A percentile compares a stretch with the other conserved stretches of the same genome.
These are phyloP conservation scores for Cyprinodon diabolis DNA, from an alignment of 2,797 vertebrate species.

Conservation along the genomic window DNA sequence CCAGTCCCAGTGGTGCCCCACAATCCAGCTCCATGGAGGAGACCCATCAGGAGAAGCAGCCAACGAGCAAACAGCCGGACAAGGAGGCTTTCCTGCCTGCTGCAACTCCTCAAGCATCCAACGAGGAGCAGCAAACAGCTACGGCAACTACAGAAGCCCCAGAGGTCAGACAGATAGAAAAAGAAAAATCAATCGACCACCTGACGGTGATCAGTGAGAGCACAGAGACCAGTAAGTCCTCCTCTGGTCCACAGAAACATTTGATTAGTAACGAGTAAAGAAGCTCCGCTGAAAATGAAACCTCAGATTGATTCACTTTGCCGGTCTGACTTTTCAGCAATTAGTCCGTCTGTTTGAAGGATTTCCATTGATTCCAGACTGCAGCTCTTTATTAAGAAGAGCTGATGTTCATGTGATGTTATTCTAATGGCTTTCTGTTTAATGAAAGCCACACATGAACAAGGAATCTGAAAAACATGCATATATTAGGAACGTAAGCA, in stretches of 20 bases:
- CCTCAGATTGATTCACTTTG: not conserved
- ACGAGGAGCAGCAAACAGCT: constrained; percentile 15
- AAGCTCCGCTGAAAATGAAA: not conserved
- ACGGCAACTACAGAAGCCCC: not conserved
- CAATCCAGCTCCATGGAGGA: constrained; percentile 48
- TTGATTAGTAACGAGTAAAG: not conserved
- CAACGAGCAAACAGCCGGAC: constrained; percentile 34
- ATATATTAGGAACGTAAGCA: not conserved
- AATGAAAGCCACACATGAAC: not conserved
- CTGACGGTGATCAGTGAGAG: constrained; percentile 54
- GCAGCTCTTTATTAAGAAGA: not conserved
- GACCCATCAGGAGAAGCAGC: constrained; percentile 44
- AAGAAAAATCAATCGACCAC: constrained; percentile 38
- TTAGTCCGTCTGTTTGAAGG: not conserved
- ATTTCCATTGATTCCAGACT: too few species aligned
- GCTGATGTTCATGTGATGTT: not conserved
- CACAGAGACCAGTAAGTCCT: constrained; percentile 59
- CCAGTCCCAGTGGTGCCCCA: constrained; percentile 33
- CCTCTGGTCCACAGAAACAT: not conserved
- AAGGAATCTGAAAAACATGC: not conserved
- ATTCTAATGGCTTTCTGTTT: not conserved
- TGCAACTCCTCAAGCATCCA: constrained; percentile 41
- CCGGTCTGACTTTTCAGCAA: not conserved
- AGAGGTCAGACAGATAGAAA: constrained; percentile 3
- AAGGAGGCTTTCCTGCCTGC: not conserved